Evolutionary conservation across 2,888 invertebrate species (phyloP).

Genomic region (Stegophylla sp.): DNA sequence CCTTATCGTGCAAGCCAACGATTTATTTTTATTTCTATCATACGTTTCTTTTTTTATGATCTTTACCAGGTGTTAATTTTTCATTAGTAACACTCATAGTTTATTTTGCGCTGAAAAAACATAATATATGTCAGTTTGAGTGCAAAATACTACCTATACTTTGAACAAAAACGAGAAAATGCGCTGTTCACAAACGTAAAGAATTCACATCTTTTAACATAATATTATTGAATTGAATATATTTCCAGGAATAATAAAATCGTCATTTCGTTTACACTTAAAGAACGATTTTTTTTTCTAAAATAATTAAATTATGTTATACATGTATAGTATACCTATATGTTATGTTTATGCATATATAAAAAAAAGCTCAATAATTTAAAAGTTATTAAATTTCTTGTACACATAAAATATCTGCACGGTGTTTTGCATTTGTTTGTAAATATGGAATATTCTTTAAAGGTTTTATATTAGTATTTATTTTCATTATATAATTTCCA

Average conservation of each 20-base stretch:
- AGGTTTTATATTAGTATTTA: constrained; percentile 6
- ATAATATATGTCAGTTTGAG: too few relatives aligned
- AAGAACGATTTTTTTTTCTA: background rate
- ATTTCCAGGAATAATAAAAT: background rate
- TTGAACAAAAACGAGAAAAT: too few relatives aligned
- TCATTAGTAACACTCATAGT: too few relatives aligned
- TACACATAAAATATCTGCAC: background rate
- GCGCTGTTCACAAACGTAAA: background rate
- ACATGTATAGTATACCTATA: background rate
- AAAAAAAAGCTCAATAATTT: background rate
- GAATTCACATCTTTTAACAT: too few relatives aligned
- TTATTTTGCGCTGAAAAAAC: too few relatives aligned
- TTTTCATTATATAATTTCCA: background rate
- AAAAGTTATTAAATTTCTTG: background rate
- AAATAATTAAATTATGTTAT: background rate
- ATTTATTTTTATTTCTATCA: too few relatives aligned
- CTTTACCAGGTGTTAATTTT: too few relatives aligned
- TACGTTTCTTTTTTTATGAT: too few relatives aligned
- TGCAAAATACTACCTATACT: too few relatives aligned
- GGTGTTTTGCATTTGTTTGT: background rate
- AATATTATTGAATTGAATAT: background rate
- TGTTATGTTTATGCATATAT: background rate
- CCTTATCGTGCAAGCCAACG: too few relatives aligned
- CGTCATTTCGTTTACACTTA: background rate
- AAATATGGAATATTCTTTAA: background rate